A percentile compares a stretch with the other conserved stretches of the same genome.
Conservation (phyloP, 1,140 invertebrate genomes). For the Drosophila pectinifera region DNA sequence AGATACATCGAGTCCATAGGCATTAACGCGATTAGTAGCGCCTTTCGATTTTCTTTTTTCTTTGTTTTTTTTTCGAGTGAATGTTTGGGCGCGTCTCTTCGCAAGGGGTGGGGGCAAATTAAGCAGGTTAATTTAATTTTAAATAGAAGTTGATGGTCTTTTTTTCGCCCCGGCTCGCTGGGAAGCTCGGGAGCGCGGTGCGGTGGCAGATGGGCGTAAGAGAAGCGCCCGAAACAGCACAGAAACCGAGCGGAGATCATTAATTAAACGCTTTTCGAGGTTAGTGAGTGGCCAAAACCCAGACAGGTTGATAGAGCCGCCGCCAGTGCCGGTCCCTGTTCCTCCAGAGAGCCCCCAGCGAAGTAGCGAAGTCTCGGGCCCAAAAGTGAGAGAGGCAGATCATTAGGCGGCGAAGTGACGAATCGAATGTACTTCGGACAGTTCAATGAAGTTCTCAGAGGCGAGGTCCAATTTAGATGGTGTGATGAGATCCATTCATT, state of each 20-base stretch:
- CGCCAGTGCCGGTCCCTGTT: conserved; percentile 36
- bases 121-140: conserved; percentile 83
- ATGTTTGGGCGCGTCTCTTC: conserved; percentile 74
- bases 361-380: conserved; percentile 38
- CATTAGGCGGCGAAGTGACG: conserved; percentile 63
- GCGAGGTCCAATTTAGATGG: conserved; percentile 41
- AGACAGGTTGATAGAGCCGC: conserved; percentile 59
- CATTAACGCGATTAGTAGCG: conserved; percentile 79
- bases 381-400: conserved; percentile 31
- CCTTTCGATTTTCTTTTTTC: conserved; percentile 72
- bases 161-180: conserved; percentile 1
- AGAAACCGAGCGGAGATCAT: conserved; percentile 54
- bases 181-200: conserved; percentile 7
- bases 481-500: conserved; percentile 33
- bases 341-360: too few relatives aligned
- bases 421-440: conserved; percentile 51
- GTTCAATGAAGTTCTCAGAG: conserved; percentile 46
- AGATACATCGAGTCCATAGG: conserved; percentile 61
- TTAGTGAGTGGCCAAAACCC: conserved; percentile 65
- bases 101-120: conserved; percentile 63
- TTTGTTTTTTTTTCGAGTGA: conserved; percentile 51
- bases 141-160: conserved; percentile 77
- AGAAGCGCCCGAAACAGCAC: conserved; percentile 66
- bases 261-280: conserved; percentile 77
- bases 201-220: conserved; percentile 72